Evolutionary conservation across 2,888 invertebrate species (phyloP).

Genomic region (Synergus itoensis): DNA sequence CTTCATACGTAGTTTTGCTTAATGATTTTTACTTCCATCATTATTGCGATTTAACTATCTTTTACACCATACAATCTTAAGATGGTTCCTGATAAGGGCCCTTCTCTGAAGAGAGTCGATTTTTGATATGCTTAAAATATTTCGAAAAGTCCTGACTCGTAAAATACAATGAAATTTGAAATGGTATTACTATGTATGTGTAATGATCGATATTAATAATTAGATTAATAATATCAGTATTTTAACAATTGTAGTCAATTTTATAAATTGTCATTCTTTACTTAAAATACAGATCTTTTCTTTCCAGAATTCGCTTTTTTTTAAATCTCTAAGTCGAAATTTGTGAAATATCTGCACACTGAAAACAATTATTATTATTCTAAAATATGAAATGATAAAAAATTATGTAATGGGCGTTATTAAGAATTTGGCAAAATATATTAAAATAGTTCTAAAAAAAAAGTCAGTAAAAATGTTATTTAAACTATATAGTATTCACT

Average conservation of each 20-base stretch:
- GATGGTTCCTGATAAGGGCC: slow-evolving; percentile 68
- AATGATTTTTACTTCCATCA: slow-evolving; percentile 53
- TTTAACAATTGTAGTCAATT: background rate
- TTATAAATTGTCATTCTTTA: background rate
- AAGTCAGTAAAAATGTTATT: background rate
- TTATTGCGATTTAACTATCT: slow-evolving; percentile 61
- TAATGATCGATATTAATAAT: slow-evolving; percentile 3
- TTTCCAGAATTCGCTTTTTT: background rate
- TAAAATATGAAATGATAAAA: background rate
- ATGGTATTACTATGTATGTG: background rate
- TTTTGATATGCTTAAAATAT: slow-evolving; percentile 30
- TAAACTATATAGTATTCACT: background rate
- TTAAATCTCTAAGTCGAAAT: background rate
- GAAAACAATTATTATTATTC: background rate
- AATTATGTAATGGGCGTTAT: background rate
- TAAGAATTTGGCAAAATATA: background rate
- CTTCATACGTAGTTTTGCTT: slow-evolving; percentile 54
- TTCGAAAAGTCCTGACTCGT: background rate
- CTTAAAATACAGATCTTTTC: background rate
- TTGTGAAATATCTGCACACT: background rate
- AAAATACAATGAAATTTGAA: background rate
- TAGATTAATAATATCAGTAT: slow-evolving; percentile 9
- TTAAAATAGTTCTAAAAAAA: background rate
- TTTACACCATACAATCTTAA: slow-evolving; percentile 56
- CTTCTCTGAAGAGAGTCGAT: slow-evolving; percentile 50